Evolutionary conservation across 2,797 vertebrate species (phyloP).

Genomic region (Cirrhinus mrigala): DNA sequence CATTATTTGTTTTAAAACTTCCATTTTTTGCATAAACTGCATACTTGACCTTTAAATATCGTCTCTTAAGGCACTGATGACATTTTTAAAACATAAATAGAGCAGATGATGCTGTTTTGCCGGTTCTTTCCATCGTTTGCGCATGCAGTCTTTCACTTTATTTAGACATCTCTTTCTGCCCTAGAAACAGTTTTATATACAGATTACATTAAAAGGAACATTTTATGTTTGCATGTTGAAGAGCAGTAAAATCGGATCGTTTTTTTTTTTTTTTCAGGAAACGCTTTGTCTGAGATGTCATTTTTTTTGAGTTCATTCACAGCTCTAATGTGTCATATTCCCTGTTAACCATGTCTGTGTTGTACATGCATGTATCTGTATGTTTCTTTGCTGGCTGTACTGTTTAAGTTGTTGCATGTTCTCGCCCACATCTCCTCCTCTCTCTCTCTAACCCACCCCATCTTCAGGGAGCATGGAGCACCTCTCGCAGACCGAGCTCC

Average conservation of each 20-base stretch:
- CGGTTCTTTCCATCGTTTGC: slow-evolving; percentile 4
- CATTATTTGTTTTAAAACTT: background rate
- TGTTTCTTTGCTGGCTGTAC: slow-evolving; percentile 86
- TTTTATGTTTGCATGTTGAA: slow-evolving; percentile 31
- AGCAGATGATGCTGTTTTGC: background rate
- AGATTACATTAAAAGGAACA: background rate
- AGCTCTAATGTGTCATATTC: slow-evolving; percentile 36
- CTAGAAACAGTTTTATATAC: background rate
- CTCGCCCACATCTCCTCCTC: slow-evolving; percentile 83
- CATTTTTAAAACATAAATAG: background rate
- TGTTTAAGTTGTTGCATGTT: slow-evolving; percentile 86
- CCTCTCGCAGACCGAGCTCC: slow-evolving; percentile 97
- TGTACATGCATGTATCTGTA: slow-evolving; percentile 61
- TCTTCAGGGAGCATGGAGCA: slow-evolving; percentile 98
- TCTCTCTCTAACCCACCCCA: slow-evolving; percentile 84
- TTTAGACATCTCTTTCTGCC: background rate
- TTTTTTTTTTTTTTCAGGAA: slow-evolving; percentile 21
- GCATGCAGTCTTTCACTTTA: background rate
- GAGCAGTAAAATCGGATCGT: background rate
- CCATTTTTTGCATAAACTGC: background rate
- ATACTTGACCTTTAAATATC: background rate
- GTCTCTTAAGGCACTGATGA: slow-evolving; percentile 4
- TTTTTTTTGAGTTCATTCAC: slow-evolving; percentile 24
- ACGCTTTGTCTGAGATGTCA: slow-evolving; percentile 3
- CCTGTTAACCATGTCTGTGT: slow-evolving; percentile 47